A percentile compares a stretch with the other conserved stretches of the same genome.
phyloP scores from a whole-genome alignment of 2,797 vertebrate species.

The Myotis findleyi region DNA sequence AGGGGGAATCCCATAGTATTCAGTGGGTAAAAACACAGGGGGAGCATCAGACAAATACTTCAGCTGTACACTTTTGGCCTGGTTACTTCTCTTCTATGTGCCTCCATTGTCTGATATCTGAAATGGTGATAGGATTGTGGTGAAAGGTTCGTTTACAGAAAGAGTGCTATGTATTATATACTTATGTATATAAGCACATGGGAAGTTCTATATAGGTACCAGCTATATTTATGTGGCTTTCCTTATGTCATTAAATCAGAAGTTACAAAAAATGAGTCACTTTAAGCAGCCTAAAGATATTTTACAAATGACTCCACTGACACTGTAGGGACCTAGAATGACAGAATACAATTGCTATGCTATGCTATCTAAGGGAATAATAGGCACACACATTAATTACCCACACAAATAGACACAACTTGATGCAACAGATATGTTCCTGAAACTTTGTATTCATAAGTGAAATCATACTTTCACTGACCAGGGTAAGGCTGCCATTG shows the following conservation, averaged over 20 bases:
- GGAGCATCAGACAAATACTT: neutral
- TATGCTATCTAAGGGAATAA: neutral
- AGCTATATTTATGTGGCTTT: neutral
- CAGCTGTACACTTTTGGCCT: neutral
- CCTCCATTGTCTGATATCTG: neutral
- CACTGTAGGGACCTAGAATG: neutral
- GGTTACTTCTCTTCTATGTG: neutral
- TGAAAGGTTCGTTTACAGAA: neutral
- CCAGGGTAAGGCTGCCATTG: neutral
- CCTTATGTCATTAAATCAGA: neutral
- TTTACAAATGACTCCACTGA: neutral
- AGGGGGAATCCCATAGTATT: neutral
- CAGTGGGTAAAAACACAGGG: neutral
- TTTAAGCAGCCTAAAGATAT: neutral
- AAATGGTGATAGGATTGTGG: neutral
- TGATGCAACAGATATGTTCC: neutral
- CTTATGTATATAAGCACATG: neutral
- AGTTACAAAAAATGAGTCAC: neutral
- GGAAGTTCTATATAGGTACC: neutral
- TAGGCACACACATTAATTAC: neutral
- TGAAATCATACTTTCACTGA: neutral
- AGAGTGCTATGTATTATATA: neutral
- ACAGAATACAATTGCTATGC: neutral
- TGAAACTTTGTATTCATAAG: neutral
- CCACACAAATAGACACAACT: neutral